Evolutionary conservation across 2,797 vertebrate species (phyloP), one percentile per base, ranked within the genome.

Genomic region (Rhynchotus rufescens): DNA sequence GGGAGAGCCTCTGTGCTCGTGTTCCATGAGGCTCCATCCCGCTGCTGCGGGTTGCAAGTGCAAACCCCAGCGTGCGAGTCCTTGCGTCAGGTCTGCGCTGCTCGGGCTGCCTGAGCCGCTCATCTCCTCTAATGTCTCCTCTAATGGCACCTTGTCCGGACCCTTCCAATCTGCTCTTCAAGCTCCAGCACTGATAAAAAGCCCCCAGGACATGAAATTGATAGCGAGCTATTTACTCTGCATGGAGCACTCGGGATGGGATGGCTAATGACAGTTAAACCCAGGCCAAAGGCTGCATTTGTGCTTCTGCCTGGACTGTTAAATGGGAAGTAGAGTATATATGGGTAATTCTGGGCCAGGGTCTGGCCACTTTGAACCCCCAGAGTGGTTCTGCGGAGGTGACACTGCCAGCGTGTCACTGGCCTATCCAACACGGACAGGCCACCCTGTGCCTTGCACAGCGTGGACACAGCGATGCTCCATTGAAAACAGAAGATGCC

Each of bases 51-150:
- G 60, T 66, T 17, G 44, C 66, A n/a, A 2, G 30, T 45, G 12
- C 9, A 67, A 23, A 21, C 1, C 4, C 36, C 60, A 71, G 67
- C 2, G 0, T 10, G 25, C 3, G 0, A 26, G 26, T 61, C 26
- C 45, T 28, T 30, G 26, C 7, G 4, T 57, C 67, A 32, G 59
- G 15, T 20, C 22, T 2, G 14, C 2, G 6, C 57, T 36, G 81
- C 38, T n/a, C 85, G 40, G 11, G 73, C 10, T 25, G 49, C 6
- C 59, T n/a, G 62, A 72, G 42, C 30, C 54, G 6, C 32, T 73
- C 60, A 11, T 38, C 84, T 13, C 36, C 62, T 21, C 8, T 61
- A 40, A 40, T 13, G 13, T 40, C 40, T 1, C 3, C 25, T 52
- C 61, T 9, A 9, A 4, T 0, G 8, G 61, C 66, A 86, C 51